These are phyloP conservation scores for Coturnix japonica DNA, from an alignment of 2,113 vertebrate genomes.

Conservation along the genomic window DNA sequence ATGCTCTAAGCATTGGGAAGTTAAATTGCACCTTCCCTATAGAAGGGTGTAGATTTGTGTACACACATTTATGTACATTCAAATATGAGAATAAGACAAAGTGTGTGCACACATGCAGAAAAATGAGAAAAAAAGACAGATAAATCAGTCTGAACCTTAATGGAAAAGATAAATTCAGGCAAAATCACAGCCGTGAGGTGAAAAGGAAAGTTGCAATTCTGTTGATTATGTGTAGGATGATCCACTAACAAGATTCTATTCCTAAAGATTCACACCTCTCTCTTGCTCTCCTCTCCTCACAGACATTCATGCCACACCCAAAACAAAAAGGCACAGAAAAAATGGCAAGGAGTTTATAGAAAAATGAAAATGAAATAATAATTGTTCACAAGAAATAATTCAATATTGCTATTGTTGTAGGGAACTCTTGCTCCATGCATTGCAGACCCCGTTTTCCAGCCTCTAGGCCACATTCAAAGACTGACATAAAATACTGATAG, in stretches of 20 bases:
- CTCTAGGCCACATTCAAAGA: neutral
- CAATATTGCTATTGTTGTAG: neutral
- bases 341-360: neutral
- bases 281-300: neutral
- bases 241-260: neutral
- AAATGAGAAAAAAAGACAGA: neutral
- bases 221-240: neutral
- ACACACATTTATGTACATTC: accelerated
- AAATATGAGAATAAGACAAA: neutral
- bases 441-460: neutral
- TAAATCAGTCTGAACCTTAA: neutral
- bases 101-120: neutral
- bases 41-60: neutral
- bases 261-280: neutral
- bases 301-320: neutral
- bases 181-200: neutral
- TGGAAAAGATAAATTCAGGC: slow-evolving; percentile 38
- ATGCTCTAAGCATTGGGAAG: neutral
- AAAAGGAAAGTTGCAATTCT: neutral
- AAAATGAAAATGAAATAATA: neutral
- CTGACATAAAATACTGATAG: neutral
- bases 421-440: neutral
- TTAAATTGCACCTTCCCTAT: neutral
- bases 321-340: neutral
- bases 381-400: accelerated